Conservation (phyloP, 2,113 vertebrate species). For the Raphicerus campestris region DNA sequence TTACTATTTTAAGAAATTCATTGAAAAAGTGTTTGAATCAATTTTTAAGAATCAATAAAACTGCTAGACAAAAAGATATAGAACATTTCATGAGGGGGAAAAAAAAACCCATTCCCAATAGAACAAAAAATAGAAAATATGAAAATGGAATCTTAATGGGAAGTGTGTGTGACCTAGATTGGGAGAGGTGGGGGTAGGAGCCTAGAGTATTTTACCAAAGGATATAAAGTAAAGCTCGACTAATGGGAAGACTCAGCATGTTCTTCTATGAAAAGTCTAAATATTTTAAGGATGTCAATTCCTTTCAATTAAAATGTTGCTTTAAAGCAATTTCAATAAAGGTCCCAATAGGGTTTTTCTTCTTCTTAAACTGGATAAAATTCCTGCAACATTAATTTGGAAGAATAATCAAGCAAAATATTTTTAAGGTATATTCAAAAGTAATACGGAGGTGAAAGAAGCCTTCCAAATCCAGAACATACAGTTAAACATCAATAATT, state of each 20-base stretch:
- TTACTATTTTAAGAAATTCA: slow-evolving; percentile 44
- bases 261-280: slow-evolving; percentile 44
- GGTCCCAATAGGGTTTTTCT: not conserved
- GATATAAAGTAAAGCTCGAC: slow-evolving; percentile 23
- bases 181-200: not conserved
- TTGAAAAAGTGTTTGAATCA: slow-evolving; percentile 44
- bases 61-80: slow-evolving; percentile 44
- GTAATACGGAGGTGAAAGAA: not conserved
- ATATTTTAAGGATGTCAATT: slow-evolving; percentile 42
- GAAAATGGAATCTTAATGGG: slow-evolving; percentile 58
- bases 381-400: not conserved
- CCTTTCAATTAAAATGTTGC: slow-evolving; percentile 23
- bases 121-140: slow-evolving; percentile 42
- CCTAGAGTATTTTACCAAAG: slow-evolving; percentile 46
- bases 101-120: slow-evolving; percentile 1
- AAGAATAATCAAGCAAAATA: slow-evolving; percentile 33
- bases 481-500: not conserved
- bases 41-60: slow-evolving; percentile 50
- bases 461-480: not conserved
- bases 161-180: slow-evolving; percentile 63
- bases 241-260: slow-evolving; percentile 29
- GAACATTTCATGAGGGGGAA: slow-evolving; percentile 16
- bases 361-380: slow-evolving; percentile 17
- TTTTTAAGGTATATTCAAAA: not conserved
- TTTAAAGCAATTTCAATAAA: slow-evolving; percentile 43